Evolutionary conservation across 2,888 invertebrate species (phyloP).

Genomic region (Erynnis tages): DNA sequence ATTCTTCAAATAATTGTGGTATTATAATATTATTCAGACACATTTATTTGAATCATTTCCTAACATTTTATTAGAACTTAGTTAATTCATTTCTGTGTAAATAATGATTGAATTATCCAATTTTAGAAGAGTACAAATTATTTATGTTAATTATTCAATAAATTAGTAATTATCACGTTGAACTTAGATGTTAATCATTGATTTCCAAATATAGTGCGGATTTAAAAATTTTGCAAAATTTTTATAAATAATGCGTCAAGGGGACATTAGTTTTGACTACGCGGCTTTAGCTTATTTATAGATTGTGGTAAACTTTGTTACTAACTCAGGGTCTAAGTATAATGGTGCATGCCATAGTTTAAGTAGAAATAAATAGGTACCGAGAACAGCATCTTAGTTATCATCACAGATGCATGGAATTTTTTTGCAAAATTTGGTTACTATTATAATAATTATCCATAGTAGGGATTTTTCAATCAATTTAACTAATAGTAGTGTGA

Average conservation of each 20-base stretch:
- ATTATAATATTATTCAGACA: constrained; percentile 31
- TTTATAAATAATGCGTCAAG: constrained; percentile 31
- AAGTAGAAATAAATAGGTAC: constrained; percentile 56
- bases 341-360: constrained; percentile 71
- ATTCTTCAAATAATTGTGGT: constrained; percentile 34
- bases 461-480: constrained; percentile 11
- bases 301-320: constrained; percentile 38
- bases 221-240: constrained; percentile 22
- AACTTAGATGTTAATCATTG: constrained; percentile 32
- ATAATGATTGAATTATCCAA: constrained; percentile 66
- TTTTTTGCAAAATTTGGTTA: constrained; percentile 18
- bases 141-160: constrained; percentile 52
- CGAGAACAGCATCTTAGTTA: constrained; percentile 17
- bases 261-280: constrained; percentile 2
- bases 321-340: constrained; percentile 64
- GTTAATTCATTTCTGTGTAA: constrained; percentile 14
- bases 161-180: constrained; percentile 48
- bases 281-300: constrained; percentile 35
- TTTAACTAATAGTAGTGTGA: constrained; percentile 19
- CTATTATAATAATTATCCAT: constrained; percentile 7
- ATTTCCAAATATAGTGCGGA: constrained; percentile 19
- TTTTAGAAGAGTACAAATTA: constrained; percentile 78
- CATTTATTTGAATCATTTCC: not conserved
- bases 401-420: constrained; percentile 22
- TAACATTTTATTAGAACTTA: constrained; percentile 4